These are phyloP conservation scores for Caenorhabditis afra DNA, from an alignment of 2,888 invertebrate genomes.

Conservation along the genomic window DNA sequence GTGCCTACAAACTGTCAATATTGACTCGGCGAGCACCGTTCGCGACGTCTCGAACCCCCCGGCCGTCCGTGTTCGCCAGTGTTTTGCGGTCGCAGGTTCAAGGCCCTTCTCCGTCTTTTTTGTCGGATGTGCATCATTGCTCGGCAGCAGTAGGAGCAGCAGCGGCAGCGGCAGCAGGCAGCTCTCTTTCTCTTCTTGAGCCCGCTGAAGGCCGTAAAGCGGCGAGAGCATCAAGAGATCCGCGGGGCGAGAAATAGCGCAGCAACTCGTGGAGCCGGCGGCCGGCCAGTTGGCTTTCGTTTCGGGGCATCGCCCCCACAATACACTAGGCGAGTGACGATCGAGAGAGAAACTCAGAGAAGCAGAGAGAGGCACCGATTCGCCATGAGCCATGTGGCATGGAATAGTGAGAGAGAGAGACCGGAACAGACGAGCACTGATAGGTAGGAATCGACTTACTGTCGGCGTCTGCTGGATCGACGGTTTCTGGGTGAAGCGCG, in stretches of 20 bases:
- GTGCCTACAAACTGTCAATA: slow-evolving; percentile 33
- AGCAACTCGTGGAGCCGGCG: slow-evolving; percentile 40
- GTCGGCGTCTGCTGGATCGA: slow-evolving; percentile 91
- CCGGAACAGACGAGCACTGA: slow-evolving; percentile 38
- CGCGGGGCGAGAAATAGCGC: slow-evolving; percentile 54
- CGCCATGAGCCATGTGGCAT: slow-evolving; percentile 53
- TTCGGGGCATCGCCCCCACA: slow-evolving; percentile 58
- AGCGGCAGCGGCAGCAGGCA: no score
- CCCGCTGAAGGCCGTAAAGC: slow-evolving; percentile 58
- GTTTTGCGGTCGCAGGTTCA: slow-evolving; percentile 52
- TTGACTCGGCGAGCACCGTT: slow-evolving; percentile 17
- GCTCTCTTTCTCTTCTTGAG: slow-evolving; percentile 5
- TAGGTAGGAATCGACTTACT: slow-evolving; percentile 56
- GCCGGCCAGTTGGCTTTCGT: slow-evolving; percentile 54
- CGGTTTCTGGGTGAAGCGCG: slow-evolving; percentile 97
- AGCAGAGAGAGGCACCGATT: slow-evolving; percentile 40
- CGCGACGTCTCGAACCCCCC: slow-evolving; percentile 22
- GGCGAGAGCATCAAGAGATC: slow-evolving; percentile 50
- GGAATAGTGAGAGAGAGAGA: slow-evolving; percentile 37
- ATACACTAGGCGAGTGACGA: slow-evolving; percentile 49
- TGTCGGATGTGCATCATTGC: slow-evolving; percentile 24
- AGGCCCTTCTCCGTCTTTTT: slow-evolving; percentile 28
- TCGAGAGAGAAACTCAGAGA: slow-evolving; percentile 19
- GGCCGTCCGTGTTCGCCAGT: slow-evolving; percentile 20
- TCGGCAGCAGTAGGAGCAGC: background rate